Conservation (phyloP, 2,888 invertebrate species). For the Leptinotarsa haldemani region DNA sequence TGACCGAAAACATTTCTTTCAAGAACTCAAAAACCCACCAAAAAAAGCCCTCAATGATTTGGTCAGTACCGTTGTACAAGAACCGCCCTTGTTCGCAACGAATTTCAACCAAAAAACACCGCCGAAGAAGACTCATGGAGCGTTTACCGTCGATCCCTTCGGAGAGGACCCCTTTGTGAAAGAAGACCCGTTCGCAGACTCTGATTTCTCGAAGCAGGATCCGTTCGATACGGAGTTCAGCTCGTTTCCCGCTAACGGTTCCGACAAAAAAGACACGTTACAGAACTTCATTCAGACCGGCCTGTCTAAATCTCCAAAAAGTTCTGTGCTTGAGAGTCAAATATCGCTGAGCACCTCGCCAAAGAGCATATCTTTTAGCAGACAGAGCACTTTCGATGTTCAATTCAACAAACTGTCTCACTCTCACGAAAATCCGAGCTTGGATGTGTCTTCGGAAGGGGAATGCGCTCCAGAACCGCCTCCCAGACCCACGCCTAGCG, state of each 20-base stretch:
- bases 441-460: slow-evolving; percentile 62
- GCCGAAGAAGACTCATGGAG: slow-evolving; percentile 49
- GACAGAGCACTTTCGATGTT: slow-evolving; percentile 56
- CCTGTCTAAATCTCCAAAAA: slow-evolving; percentile 56
- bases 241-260: slow-evolving; percentile 31
- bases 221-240: slow-evolving; percentile 70
- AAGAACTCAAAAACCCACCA: slow-evolving; percentile 94
- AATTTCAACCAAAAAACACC: slow-evolving; percentile 43
- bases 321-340: slow-evolving; percentile 52
- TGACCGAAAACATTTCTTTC: slow-evolving; percentile 96
- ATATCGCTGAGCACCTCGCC: slow-evolving; percentile 47
- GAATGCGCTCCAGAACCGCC: slow-evolving; percentile 74
- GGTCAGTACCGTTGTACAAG: slow-evolving; percentile 62
- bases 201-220: slow-evolving; percentile 70
- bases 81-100: slow-evolving; percentile 44
- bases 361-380: slow-evolving; percentile 62
- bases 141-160: slow-evolving; percentile 73
- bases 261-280: slow-evolving; percentile 43
- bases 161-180: slow-evolving; percentile 81
- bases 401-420: slow-evolving; percentile 54
- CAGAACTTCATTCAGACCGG: slow-evolving; percentile 42
- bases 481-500: slow-evolving; percentile 75
- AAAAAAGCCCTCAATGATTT: slow-evolving; percentile 92
- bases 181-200: slow-evolving; percentile 75
- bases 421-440: slow-evolving; percentile 60